phyloP scores from a whole-genome alignment of 1,140 invertebrate species.

The Stegodyphus mimosarum region DNA sequence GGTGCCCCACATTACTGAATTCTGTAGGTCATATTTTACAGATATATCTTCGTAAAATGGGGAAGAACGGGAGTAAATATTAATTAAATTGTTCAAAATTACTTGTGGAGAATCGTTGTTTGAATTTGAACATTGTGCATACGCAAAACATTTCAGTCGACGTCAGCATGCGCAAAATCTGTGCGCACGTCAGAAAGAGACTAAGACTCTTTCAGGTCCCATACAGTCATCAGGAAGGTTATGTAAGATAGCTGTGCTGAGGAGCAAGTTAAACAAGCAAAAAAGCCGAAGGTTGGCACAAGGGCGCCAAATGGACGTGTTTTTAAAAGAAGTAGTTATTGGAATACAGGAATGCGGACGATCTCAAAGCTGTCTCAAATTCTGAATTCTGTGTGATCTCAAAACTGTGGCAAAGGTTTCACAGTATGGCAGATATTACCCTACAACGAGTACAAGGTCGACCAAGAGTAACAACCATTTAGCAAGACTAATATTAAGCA shows the following conservation, averaged over 20 bases:
- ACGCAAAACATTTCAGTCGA: slow-evolving; percentile 18
- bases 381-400: slow-evolving; percentile 4
- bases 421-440: background rate
- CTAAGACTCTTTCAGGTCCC: background rate
- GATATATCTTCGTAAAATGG: background rate
- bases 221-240: background rate
- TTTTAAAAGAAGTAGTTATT: slow-evolving; percentile 9
- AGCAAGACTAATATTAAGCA: background rate
- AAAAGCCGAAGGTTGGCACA: background rate
- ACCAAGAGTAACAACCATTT: background rate
- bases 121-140: background rate
- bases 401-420: slow-evolving; percentile 16
- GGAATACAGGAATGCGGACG: background rate
- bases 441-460: background rate
- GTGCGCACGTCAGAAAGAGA: background rate
- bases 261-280: background rate
- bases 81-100: slow-evolving; percentile 6
- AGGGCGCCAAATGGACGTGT: slow-evolving; percentile 3
- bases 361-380: background rate
- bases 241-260: background rate
- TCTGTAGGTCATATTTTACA: too few species aligned
- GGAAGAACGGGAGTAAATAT: background rate
- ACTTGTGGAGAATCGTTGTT: slow-evolving; percentile 9
- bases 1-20: too few species aligned
- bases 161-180: slow-evolving; percentile 7